phyloP scores from a whole-genome alignment of 2,113 vertebrate genomes.

The Rhea americana region DNA sequence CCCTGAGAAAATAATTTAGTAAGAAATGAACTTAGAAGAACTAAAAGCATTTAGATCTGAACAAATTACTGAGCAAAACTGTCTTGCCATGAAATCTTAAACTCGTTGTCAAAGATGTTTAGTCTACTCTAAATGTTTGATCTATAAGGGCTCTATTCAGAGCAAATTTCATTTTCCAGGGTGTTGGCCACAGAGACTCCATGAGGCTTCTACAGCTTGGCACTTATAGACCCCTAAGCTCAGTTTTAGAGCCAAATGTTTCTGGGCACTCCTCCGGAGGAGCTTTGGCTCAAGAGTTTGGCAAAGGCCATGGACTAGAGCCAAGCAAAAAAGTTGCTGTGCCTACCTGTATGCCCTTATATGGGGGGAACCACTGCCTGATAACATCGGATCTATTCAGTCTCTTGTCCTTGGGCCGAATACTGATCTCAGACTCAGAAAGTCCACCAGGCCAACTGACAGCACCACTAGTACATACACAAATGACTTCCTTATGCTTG shows the following conservation, averaged over 20 bases:
- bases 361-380: background rate
- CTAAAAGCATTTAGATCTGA: constrained; percentile 70
- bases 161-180: constrained; percentile 68
- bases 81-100: constrained; percentile 76
- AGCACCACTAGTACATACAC: background rate
- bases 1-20: constrained; percentile 78
- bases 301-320: constrained; percentile 44
- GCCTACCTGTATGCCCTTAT: background rate
- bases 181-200: constrained; percentile 41
- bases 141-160: constrained; percentile 66
- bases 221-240: constrained; percentile 20
- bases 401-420: background rate
- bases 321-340: constrained; percentile 15
- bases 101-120: constrained; percentile 77
- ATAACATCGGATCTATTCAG: background rate
- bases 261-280: constrained; percentile 46
- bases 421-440: background rate
- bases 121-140: constrained; percentile 73
- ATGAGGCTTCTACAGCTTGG: constrained; percentile 22
- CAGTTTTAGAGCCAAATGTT: constrained; percentile 28
- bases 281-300: constrained; percentile 58
- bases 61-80: constrained; percentile 78
- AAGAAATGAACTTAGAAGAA: constrained; percentile 75
- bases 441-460: constrained; percentile 8
- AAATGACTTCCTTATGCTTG: constrained; percentile 44